These are phyloP conservation scores for Capra hircus DNA, from an alignment of 2,113 vertebrate species.

Conservation along the genomic window DNA sequence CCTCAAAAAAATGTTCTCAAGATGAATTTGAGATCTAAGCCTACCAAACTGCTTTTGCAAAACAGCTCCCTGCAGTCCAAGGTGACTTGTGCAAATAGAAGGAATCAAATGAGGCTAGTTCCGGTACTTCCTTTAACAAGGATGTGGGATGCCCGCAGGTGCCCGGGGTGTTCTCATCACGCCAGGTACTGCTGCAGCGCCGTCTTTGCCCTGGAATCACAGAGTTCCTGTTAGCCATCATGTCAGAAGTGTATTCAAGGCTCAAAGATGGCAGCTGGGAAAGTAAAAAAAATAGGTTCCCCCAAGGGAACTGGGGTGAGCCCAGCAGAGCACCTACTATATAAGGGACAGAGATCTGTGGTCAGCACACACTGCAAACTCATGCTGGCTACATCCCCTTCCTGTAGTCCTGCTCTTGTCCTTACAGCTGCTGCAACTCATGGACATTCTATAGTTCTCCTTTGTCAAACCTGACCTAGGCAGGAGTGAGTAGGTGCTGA, in stretches of 20 bases:
- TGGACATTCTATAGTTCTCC: not conserved
- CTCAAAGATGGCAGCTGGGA: not conserved
- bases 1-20: slow-evolving; percentile 83
- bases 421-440: not conserved
- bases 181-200: slow-evolving; percentile 99
- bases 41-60: slow-evolving; percentile 86
- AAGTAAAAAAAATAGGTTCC: not conserved
- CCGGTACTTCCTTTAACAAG: slow-evolving; percentile 81
- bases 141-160: slow-evolving; percentile 75
- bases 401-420: not conserved
- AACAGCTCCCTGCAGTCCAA: slow-evolving; percentile 90
- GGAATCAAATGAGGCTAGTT: slow-evolving; percentile 81
- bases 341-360: not conserved
- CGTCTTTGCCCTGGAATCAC: slow-evolving; percentile 93
- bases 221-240: slow-evolving; percentile 50
- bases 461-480: not conserved
- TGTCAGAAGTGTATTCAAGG: not conserved
- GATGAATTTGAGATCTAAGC: slow-evolving; percentile 85
- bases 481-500: not conserved
- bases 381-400: not conserved
- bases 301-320: not conserved
- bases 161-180: slow-evolving; percentile 82
- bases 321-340: not conserved
- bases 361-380: not conserved
- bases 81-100: slow-evolving; percentile 90